Conservation (phyloP, 2,888 invertebrate genomes). For the Lasioglossum calceatum region DNA sequence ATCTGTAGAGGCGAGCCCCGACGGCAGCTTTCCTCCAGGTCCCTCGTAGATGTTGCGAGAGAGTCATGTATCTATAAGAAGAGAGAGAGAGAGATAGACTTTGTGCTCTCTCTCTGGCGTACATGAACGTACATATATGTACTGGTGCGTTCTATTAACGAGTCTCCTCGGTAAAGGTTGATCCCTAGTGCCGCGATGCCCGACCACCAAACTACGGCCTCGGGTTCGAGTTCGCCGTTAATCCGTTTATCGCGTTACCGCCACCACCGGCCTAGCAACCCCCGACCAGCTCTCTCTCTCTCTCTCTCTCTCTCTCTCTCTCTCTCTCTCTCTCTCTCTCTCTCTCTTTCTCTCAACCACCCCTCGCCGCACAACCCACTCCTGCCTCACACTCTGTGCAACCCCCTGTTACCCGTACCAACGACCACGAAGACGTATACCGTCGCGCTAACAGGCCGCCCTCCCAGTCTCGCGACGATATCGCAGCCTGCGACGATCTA, state of each 20-base stretch:
- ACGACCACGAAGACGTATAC: slow-evolving; percentile 23
- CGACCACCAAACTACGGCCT: slow-evolving; percentile 77
- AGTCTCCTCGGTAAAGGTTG: slow-evolving; percentile 37
- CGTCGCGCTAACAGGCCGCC: background rate
- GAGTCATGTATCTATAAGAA: background rate
- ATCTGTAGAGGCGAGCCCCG: background rate
- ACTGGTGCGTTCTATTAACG: background rate
- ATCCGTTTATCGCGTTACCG: slow-evolving; percentile 84
- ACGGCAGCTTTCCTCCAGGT: background rate
- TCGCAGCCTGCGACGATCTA: background rate
- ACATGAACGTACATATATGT: background rate
- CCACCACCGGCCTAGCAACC: slow-evolving; percentile 77
- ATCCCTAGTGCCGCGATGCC: slow-evolving; percentile 68
- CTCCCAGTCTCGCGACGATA: background rate
- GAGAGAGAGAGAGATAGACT: background rate
- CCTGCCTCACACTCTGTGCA: slow-evolving; percentile 28
- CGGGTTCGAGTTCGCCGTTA: slow-evolving; percentile 81
- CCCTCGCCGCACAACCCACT: background rate
- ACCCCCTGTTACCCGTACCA: slow-evolving; percentile 55
- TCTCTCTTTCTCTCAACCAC: slow-evolving; percentile 44
- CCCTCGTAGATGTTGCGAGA: background rate
- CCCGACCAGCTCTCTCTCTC: slow-evolving; percentile 57
- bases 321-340: slow-evolving; percentile 58
- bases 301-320: slow-evolving; percentile 57
- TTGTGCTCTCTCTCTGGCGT: background rate